Base-by-base conservation (phyloP, 2,888 invertebrate species). In the Eretmocerus hayati region DNA sequence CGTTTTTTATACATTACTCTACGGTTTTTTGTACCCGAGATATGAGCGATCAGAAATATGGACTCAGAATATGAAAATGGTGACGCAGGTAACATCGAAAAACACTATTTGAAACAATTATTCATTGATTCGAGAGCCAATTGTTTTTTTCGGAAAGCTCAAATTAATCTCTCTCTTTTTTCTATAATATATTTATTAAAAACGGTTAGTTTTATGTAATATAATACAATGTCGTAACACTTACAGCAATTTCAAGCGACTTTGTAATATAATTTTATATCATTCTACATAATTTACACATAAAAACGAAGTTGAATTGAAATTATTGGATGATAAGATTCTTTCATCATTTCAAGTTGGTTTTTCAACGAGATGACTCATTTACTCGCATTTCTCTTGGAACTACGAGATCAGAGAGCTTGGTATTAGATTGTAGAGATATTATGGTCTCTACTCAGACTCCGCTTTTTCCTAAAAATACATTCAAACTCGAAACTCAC, bases 211-310 rank as follows among this genome's bases (percentile, higher is more conserved):
- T 47, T 52, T 30, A 46, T 42, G 49, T 48, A 44, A 53, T 49
- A 49, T 49, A 53, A 53, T 53, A 53, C 53, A 53, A 53, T 44
- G 46, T 53, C 47, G 33, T 53, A 53, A 53, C 49, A 53, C 49
- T 53, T 53, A 53, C 44, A 53, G 53, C 49, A 49, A 47, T 53
- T 53, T 44, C 46, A 49, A 53, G 53, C 44, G 53, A 46, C 35
- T 49, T 41, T 47, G 31, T 38, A 26, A 26, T 26, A 44, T 48
- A 45, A 22, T 36, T 37, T 16, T 31, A 23, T 40, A 32, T 26
- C 33, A 21, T 38, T 45, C 31, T 43, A 33, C 40, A 9, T 18
- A 18, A 20, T 23, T 40, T 30, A 40, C 19, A 20, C 43, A 46
- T 23, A 39, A 48, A 46, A 49, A 41, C 11, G 8, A 26, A 40